phyloP scores from a whole-genome alignment of 1,140 invertebrate genomes.

The Formica exsecta region DNA sequence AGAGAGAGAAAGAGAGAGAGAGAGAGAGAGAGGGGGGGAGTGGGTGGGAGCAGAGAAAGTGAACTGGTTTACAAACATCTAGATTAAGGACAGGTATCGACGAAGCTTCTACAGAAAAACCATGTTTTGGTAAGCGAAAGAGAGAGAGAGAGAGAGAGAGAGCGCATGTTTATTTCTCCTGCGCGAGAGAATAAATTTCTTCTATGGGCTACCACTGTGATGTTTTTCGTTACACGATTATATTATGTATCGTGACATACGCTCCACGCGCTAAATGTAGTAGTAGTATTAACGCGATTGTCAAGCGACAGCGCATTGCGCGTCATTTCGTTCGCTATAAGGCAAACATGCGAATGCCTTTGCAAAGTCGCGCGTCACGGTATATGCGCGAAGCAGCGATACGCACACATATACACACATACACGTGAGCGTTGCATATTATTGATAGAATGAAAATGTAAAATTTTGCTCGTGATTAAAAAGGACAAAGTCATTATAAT shows the following conservation, averaged over 20 bases:
- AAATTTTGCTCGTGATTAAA: slow-evolving; percentile 51
- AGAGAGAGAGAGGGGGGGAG: slow-evolving; percentile 15
- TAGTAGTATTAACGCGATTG: slow-evolving; percentile 53
- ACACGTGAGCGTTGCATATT: slow-evolving; percentile 14
- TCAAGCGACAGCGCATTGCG: slow-evolving; percentile 29
- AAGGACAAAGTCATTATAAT: slow-evolving; percentile 59
- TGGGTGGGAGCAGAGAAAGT: slow-evolving; percentile 57
- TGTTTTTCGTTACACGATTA: slow-evolving; percentile 37
- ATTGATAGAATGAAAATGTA: slow-evolving; percentile 43
- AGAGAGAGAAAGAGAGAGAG: slow-evolving; percentile 9
- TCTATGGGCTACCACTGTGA: background rate
- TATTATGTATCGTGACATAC: background rate
- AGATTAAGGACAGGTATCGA: slow-evolving; percentile 81
- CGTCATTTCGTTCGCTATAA: slow-evolving; percentile 52
- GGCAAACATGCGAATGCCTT: slow-evolving; percentile 46
- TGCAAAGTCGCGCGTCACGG: background rate
- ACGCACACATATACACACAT: background rate
- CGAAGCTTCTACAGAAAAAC: slow-evolving; percentile 14
- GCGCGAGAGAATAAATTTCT: background rate
- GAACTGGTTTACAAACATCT: slow-evolving; percentile 78
- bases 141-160: background rate
- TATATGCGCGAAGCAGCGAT: background rate
- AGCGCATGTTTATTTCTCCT: background rate
- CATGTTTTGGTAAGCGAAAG: background rate
- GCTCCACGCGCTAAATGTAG: slow-evolving; percentile 8